phyloP scores from a whole-genome alignment of 2,888 invertebrate species.

The Ochropleura plecta region DNA sequence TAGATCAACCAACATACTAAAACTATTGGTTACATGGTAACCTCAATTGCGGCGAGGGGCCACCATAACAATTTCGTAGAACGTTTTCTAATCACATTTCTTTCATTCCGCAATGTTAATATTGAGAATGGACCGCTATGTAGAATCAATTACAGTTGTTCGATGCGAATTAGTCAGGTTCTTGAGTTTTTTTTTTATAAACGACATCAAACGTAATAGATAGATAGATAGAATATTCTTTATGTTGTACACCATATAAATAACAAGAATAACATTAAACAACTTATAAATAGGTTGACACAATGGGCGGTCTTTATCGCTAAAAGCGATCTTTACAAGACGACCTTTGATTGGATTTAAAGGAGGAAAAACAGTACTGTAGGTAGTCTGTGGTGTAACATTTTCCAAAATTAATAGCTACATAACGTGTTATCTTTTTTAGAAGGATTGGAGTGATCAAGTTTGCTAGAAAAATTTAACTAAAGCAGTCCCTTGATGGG shows the following conservation, averaged over 20 bases:
- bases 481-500: background rate
- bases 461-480: conserved; percentile 12
- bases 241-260: no score
- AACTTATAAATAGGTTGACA: no score
- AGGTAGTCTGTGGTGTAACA: no score
- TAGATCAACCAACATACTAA: conserved; percentile 14
- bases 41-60: conserved; percentile 56
- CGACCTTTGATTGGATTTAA: no score
- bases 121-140: conserved; percentile 73
- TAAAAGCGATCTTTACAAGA: no score
- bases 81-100: conserved; percentile 60
- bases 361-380: no score
- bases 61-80: conserved; percentile 49
- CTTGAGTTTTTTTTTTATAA: conserved; percentile 40
- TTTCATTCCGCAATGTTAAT: conserved; percentile 68
- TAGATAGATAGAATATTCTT: no score
- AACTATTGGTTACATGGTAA: conserved; percentile 53
- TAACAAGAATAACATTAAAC: no score
- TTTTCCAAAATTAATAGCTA: no score
- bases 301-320: no score
- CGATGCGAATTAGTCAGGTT: conserved; percentile 61
- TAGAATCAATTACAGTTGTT: conserved; percentile 70
- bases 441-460: conserved; percentile 5
- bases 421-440: conserved; percentile 12
- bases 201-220: conserved; percentile 16